Percentiles rank a stretch among this genome's conserved stretches.
Conservation (phyloP, 2,797 vertebrate genomes). For the Loris lydekkerianus region DNA sequence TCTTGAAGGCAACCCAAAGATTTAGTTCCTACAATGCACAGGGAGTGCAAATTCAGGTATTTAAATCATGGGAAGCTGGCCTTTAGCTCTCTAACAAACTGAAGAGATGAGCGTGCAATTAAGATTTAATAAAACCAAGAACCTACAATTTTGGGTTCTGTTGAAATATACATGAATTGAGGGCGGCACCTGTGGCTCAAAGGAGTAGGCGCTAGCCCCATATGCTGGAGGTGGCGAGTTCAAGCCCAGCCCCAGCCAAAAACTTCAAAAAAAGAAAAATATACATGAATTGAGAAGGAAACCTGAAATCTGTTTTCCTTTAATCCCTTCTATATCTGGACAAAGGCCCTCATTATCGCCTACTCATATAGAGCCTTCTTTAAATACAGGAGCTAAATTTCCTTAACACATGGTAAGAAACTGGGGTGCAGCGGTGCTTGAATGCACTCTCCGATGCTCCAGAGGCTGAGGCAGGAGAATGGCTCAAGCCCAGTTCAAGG, state of each 20-base stretch:
- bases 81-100: slow-evolving; percentile 58
- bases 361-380: background rate
- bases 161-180: background rate
- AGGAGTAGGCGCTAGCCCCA: too few relatives aligned
- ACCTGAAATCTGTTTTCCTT: slow-evolving; percentile 48
- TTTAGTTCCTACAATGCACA: background rate
- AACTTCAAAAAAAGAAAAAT: background rate
- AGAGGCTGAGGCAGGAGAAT: background rate
- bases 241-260: too few relatives aligned
- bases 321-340: slow-evolving; percentile 12
- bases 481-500: background rate
- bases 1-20: slow-evolving; percentile 33
- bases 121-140: slow-evolving; percentile 56
- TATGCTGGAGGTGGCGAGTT: too few relatives aligned
- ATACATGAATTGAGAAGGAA: slow-evolving; percentile 38
- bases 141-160: slow-evolving; percentile 5
- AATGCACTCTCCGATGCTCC: background rate
- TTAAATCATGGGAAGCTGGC: slow-evolving; percentile 38
- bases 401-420: background rate
- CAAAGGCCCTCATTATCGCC: slow-evolving; percentile 11
- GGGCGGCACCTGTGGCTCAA: too few relatives aligned
- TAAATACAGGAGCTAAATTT: slow-evolving; percentile 52
- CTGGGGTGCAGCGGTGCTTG: background rate
- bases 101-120: slow-evolving; percentile 31
- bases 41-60: slow-evolving; percentile 23